A percentile compares a stretch with the other conserved stretches of the same genome.
These are phyloP conservation scores for Drosophila parvula DNA, from an alignment of 1,140 invertebrate genomes.

Conservation along the genomic window DNA sequence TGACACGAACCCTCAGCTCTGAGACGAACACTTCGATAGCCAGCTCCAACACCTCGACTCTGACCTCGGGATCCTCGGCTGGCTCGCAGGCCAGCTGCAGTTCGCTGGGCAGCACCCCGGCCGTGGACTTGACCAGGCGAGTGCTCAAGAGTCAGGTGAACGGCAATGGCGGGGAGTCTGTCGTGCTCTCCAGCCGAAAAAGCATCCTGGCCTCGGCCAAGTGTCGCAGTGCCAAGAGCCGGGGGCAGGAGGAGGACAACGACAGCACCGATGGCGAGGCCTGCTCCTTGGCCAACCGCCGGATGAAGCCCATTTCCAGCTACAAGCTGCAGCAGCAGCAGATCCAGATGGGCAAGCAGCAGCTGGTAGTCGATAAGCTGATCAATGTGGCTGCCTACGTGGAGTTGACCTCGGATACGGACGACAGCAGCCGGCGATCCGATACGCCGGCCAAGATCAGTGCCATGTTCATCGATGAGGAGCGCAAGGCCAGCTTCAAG, in stretches of 20 bases:
- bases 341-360: constrained; percentile 52
- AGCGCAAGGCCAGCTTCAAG: constrained; percentile 83
- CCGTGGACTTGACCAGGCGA: constrained; percentile 86
- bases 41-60: constrained; percentile 87
- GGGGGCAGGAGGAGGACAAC: constrained; percentile 72
- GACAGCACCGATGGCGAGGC: constrained; percentile 83
- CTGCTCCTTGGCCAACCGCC: constrained; percentile 63
- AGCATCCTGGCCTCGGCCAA: constrained; percentile 94
- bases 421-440: constrained; percentile 79
- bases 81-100: constrained; percentile 88
- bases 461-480: constrained; percentile 84
- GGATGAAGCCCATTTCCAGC: constrained; percentile 72
- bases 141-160: constrained; percentile 86
- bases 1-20: constrained; percentile 88
- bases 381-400: constrained; percentile 83
- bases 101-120: constrained; percentile 86
- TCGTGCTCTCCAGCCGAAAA: constrained; percentile 90
- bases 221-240: constrained; percentile 88
- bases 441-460: constrained; percentile 82
- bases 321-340: constrained; percentile 69
- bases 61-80: constrained; percentile 86
- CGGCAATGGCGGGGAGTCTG: constrained; percentile 84
- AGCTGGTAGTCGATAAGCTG: constrained; percentile 79
- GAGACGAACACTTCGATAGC: constrained; percentile 87
- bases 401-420: constrained; percentile 82